Percentiles rank a stretch among this genome's conserved stretches.
Evolutionary conservation across 2,888 invertebrate genomes (phyloP).

Genomic region (Himalopsyche tibetana): DNA sequence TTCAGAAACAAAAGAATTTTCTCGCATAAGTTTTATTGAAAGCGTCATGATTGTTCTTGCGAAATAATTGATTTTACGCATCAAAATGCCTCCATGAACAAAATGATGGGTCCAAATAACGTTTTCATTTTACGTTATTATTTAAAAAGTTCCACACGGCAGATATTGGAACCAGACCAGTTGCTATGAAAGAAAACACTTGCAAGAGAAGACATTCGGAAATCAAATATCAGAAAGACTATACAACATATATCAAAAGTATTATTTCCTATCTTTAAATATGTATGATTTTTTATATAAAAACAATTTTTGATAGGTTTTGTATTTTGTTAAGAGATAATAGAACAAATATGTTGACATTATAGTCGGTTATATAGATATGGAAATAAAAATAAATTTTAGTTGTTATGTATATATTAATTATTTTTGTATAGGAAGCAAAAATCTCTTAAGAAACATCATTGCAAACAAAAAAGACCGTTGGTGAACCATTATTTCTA

Average conservation of each 20-base stretch:
- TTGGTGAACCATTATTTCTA: no score
- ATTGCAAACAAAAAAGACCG: no score
- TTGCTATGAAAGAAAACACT: slow-evolving; percentile 58
- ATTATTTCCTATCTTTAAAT: neutral
- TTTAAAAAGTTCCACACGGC: slow-evolving; percentile 36
- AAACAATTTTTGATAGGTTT: no score
- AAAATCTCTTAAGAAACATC: no score
- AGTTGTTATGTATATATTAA: no score
- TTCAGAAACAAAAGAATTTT: slow-evolving; percentile 34
- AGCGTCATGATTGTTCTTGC: slow-evolving; percentile 52
- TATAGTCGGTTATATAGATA: no score
- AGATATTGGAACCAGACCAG: slow-evolving; percentile 44
- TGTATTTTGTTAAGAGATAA: neutral
- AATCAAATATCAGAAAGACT: neutral
- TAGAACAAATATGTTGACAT: no score
- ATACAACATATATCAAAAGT: neutral
- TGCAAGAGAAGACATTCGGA: slow-evolving; percentile 39
- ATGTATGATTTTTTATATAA: no score
- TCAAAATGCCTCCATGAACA: slow-evolving; percentile 43
- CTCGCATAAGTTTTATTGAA: slow-evolving; percentile 45
- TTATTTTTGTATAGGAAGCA: no score
- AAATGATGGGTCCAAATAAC: slow-evolving; percentile 46
- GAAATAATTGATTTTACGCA: slow-evolving; percentile 59
- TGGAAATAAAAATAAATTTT: no score
- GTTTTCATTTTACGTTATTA: slow-evolving; percentile 16